Percentiles rank a stretch among this genome's conserved stretches.
These are phyloP conservation scores for Calameuta idolon DNA, from an alignment of 2,888 invertebrate species.

Conservation along the genomic window DNA sequence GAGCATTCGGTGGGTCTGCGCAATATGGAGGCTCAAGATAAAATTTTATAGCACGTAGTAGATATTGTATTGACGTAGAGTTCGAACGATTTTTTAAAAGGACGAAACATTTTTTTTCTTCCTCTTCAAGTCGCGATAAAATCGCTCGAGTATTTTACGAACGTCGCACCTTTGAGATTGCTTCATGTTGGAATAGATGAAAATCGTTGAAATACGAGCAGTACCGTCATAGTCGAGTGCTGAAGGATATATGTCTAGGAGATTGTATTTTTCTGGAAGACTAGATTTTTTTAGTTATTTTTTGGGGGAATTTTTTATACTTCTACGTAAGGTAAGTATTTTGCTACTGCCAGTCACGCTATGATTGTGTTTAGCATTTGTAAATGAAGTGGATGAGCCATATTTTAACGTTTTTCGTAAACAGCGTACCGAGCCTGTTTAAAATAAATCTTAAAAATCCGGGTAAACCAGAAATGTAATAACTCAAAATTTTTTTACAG, in stretches of 20 bases:
- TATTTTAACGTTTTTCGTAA: slow-evolving; percentile 26
- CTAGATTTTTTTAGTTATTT: slow-evolving; percentile 4
- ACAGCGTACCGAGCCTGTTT: background rate
- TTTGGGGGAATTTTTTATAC: slow-evolving; percentile 26
- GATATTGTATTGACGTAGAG: background rate
- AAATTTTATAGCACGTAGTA: background rate
- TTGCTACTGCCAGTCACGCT: slow-evolving; percentile 31
- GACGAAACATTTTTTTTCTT: background rate
- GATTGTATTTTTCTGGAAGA: background rate
- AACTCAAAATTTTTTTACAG: background rate
- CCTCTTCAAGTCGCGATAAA: background rate
- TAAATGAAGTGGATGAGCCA: slow-evolving; percentile 31
- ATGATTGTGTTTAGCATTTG: slow-evolving; percentile 41
- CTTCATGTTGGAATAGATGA: background rate
- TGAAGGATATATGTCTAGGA: background rate
- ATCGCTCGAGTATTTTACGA: background rate
- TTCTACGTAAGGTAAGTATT: slow-evolving; percentile 12
- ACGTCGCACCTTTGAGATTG: background rate
- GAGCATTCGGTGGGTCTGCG: background rate
- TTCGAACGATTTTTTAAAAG: background rate
- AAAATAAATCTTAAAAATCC: background rate
- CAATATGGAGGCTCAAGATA: background rate
- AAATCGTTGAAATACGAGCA: background rate
- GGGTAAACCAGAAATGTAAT: background rate
- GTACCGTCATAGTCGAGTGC: background rate